Conservation (phyloP, 2,113 vertebrate genomes). For the Prunella himalayana region DNA sequence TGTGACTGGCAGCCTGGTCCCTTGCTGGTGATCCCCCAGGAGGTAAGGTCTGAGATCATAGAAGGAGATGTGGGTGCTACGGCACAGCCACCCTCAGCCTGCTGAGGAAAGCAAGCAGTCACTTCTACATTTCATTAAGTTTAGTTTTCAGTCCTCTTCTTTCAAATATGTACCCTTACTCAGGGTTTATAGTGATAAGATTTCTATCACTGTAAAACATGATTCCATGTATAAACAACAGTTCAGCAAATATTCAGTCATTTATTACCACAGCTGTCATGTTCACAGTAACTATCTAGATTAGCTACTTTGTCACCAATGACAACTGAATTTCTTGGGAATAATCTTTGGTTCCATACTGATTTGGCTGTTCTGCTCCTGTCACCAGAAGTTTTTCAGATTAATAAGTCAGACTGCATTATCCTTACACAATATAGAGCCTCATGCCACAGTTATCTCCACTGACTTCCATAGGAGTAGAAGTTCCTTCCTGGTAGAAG, state of each 20-base stretch:
- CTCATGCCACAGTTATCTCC: accelerated
- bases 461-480: neutral
- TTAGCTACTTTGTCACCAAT: neutral
- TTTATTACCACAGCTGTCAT: neutral
- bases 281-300: neutral
- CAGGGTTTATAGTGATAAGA: neutral
- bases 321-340: neutral
- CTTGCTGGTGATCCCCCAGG: too few species aligned
- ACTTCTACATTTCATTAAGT: neutral
- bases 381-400: neutral
- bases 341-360: neutral
- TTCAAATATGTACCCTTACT: neutral
- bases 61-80: neutral
- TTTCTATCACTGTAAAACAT: neutral
- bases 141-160: neutral
- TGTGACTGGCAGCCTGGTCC: neutral
- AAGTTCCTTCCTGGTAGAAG: neutral
- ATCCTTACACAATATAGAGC: neutral
- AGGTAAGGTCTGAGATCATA: neutral
- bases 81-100: neutral
- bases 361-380: neutral
- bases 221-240: neutral
- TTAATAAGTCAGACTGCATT: neutral
- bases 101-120: neutral
- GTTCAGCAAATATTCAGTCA: neutral